A percentile compares a stretch with the other conserved stretches of the same genome.
Evolutionary conservation across 2,888 invertebrate genomes (phyloP).

Genomic region (Phyllotreta cruciferae): DNA sequence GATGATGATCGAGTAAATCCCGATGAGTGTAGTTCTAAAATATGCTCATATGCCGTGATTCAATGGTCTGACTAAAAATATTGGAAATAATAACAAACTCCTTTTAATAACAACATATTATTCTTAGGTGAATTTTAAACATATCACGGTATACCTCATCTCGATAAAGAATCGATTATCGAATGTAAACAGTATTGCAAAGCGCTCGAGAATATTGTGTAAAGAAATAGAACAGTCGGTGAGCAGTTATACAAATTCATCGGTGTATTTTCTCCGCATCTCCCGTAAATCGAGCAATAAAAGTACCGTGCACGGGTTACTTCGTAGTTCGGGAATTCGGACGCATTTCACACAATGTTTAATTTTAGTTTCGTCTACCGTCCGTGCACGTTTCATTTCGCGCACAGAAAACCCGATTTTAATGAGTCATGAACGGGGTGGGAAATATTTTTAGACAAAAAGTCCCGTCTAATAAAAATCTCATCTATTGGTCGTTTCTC

Average conservation of each 20-base stretch:
- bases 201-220: constrained; percentile 1
- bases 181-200: background rate
- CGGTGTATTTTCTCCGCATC: constrained; percentile 22
- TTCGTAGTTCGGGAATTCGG: constrained; percentile 36
- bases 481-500: too few relatives aligned
- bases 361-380: constrained; percentile 34
- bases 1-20: too few relatives aligned
- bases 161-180: too few relatives aligned
- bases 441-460: constrained; percentile 7
- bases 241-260: background rate
- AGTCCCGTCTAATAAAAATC: too few relatives aligned
- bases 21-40: too few relatives aligned
- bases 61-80: too few relatives aligned
- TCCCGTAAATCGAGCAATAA: constrained; percentile 29
- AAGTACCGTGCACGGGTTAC: constrained; percentile 20
- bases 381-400: constrained; percentile 7
- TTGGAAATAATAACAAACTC: too few relatives aligned
- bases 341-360: constrained; percentile 31
- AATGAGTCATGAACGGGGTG: constrained; percentile 15
- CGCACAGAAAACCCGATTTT: constrained; percentile 17
- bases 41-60: too few relatives aligned
- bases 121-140: too few relatives aligned
- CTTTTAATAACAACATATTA: too few relatives aligned
- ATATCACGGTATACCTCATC: too few relatives aligned
- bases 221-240: constrained; percentile 3